Conservation (phyloP, 2,797 vertebrate genomes). For the Enteromius radiatus region DNA sequence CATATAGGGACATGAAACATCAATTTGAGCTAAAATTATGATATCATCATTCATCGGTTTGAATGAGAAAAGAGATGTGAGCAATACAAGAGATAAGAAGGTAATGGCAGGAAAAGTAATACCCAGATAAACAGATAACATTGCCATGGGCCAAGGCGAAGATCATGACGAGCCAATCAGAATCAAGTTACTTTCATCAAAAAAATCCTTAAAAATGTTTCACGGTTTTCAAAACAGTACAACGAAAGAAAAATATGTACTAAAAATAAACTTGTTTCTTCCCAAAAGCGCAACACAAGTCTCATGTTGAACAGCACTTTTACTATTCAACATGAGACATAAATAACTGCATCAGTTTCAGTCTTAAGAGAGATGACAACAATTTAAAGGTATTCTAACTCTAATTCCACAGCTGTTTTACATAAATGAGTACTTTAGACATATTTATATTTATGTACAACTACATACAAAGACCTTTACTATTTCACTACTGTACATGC, state of each 20-base stretch:
- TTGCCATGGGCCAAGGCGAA: background rate
- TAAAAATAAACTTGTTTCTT: background rate
- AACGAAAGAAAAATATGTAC: background rate
- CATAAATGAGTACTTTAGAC: background rate
- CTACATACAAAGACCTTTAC: conserved; percentile 40
- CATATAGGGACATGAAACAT: background rate
- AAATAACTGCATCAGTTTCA: background rate
- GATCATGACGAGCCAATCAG: background rate
- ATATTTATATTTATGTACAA: conserved; percentile 21
- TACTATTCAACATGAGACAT: too few relatives aligned
- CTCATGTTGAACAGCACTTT: background rate
- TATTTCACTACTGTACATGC: conserved; percentile 34
- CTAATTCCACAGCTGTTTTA: background rate
- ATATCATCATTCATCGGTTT: background rate
- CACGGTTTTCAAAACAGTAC: background rate
- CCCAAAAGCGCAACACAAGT: background rate
- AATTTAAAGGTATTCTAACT: background rate
- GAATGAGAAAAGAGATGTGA: background rate
- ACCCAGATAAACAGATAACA: background rate
- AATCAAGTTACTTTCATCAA: background rate
- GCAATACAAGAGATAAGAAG: background rate
- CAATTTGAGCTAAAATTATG: background rate
- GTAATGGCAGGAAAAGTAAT: background rate
- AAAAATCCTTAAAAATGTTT: background rate
- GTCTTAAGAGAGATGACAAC: background rate